Evolutionary conservation across 1,140 invertebrate genomes (phyloP).

Genomic region (Gerris buenoi): DNA sequence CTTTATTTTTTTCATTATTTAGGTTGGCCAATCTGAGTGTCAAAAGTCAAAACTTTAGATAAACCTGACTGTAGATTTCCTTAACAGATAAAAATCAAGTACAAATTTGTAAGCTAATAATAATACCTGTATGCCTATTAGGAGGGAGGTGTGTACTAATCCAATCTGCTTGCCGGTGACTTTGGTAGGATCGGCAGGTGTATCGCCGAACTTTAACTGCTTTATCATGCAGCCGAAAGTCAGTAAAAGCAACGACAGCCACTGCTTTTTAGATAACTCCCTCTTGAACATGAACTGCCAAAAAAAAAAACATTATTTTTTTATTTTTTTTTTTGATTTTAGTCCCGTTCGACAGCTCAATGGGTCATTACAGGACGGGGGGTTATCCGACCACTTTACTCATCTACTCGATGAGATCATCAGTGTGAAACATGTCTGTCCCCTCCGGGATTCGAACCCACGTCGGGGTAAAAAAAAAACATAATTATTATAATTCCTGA

Average conservation of each 20-base stretch:
- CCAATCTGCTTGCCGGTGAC: conserved; percentile 6
- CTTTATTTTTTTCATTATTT: no score
- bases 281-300: conserved; percentile 72
- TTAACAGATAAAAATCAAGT: conserved; percentile 5
- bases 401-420: no score
- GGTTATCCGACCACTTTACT: no score
- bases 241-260: conserved; percentile 72
- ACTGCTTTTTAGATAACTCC: conserved; percentile 64
- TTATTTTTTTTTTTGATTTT: background rate
- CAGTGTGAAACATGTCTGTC: no score
- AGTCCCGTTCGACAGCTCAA: no score
- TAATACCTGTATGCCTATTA: no score
- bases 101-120: background rate
- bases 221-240: conserved; percentile 86
- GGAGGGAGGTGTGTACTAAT: no score
- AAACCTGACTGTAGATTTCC: no score
- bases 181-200: conserved; percentile 19
- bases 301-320: conserved; percentile 17
- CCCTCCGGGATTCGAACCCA: no score
- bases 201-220: conserved; percentile 50
- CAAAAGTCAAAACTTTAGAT: no score
- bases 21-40: no score
- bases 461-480: background rate
- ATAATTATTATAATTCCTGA: background rate
- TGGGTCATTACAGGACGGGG: no score